Conservation (phyloP, 2,113 vertebrate genomes). For the Cygnus buccinator region DNA sequence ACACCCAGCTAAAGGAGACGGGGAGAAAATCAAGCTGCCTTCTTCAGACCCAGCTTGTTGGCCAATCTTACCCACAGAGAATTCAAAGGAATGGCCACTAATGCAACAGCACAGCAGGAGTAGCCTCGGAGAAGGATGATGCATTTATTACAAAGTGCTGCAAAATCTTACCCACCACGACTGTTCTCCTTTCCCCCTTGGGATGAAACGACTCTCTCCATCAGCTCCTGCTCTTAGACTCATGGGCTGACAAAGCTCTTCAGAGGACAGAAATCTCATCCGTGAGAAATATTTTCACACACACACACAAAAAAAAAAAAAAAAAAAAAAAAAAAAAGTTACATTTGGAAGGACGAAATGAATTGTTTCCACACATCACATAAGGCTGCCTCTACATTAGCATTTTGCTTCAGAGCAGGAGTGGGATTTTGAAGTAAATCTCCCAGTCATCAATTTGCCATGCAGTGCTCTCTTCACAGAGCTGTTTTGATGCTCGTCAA, state of each 20-base stretch:
- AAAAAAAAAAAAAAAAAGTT: background rate
- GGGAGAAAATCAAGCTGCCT: constrained; percentile 1
- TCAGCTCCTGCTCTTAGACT: background rate
- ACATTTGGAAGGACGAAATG: constrained; percentile 30
- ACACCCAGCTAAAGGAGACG: background rate
- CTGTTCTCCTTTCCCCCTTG: background rate
- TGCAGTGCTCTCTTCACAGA: background rate
- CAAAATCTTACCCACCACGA: background rate
- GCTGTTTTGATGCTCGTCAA: constrained; percentile 4
- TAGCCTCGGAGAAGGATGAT: background rate
- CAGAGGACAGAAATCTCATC: background rate
- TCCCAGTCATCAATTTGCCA: constrained; percentile 25
- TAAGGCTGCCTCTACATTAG: constrained; percentile 33
- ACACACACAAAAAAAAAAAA: background rate
- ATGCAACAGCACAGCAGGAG: background rate
- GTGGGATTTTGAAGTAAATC: constrained; percentile 46
- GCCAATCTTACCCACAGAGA: background rate
- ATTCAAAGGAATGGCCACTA: background rate
- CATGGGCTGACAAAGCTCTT: background rate
- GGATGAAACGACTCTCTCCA: background rate
- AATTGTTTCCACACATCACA: constrained; percentile 51
- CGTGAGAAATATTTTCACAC: background rate
- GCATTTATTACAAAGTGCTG: background rate
- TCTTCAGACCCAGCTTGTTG: background rate
- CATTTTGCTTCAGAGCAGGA: constrained; percentile 37